phyloP scores from a whole-genome alignment of 2,113 vertebrate genomes.

The Tyto alba region DNA sequence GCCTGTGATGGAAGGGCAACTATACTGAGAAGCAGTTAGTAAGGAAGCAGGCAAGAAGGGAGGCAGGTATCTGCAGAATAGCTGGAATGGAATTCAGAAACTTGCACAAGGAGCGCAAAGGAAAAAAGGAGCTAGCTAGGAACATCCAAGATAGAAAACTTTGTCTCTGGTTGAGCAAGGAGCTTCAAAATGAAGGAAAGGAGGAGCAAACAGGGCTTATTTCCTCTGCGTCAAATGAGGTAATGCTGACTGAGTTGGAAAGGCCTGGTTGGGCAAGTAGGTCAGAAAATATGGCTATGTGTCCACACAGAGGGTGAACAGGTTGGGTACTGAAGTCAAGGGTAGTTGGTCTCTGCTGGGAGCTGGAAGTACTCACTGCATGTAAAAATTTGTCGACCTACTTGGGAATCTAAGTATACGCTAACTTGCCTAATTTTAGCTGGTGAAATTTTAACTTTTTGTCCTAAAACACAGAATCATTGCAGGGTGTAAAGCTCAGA shows the following conservation, averaged over 20 bases:
- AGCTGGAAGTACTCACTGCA: not conserved
- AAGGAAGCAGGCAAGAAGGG: not conserved
- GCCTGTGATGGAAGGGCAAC: not conserved
- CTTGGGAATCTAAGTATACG: not conserved
- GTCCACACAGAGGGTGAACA: not conserved
- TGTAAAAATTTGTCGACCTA: not conserved
- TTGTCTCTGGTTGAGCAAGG: not conserved
- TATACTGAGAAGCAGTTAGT: not conserved
- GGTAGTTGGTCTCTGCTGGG: not conserved
- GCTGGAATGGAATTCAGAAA: not conserved
- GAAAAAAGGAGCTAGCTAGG: not conserved
- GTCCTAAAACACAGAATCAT: not conserved
- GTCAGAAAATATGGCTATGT: not conserved
- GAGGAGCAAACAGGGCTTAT: not conserved
- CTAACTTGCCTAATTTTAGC: not conserved
- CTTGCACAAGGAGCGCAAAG: not conserved
- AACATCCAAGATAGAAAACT: not conserved
- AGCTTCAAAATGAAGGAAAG: not conserved
- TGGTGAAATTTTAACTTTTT: not conserved
- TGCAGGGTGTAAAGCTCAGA: not conserved
- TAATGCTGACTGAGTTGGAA: not conserved
- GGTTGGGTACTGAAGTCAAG: not conserved
- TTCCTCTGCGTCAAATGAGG: not conserved
- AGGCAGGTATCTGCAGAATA: not conserved
- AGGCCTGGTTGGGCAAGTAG: not conserved